Base-by-base conservation (phyloP, 1,140 invertebrate genomes). In the Amphibalanus amphitrite region DNA sequence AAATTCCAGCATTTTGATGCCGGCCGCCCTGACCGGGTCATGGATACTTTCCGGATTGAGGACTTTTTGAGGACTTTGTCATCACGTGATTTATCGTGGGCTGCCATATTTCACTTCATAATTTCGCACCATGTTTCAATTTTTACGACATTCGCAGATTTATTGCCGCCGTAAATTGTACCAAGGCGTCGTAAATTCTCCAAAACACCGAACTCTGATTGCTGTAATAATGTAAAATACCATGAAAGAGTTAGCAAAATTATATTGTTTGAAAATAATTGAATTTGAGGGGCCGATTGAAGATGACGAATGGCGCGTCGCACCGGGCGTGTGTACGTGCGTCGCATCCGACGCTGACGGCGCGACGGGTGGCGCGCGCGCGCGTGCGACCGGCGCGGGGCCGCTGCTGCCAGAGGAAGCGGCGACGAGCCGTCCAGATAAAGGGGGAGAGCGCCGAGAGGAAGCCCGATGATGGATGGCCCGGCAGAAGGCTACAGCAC, bases 41-140 rank as follows among this genome's bases (percentile, higher is more conserved):
- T 59, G 47, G 47, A 59, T 59, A 59, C 47, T 59, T 59, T 59
- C 47, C 47, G 47, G 47, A 59, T 59, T 59, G 47, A 59, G 20
- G 47, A 59, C 47, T 59, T 59, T 59, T 59, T 59, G 47, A 59
- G 47, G 47, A 59, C 47, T 59, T 59, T 59, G 47, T 20, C 47
- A 59, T 59, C 47, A 20, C 20, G 47, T 59, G 47, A 59, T 59
- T 59, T 59, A 59, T 59, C 47, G 47, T 20, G 10, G 10, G 10
- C 23, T 59, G 47, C 47, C 47, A 59, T 8, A 59, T 59, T 59
- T 59, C 47, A 59, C 47, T 59, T 59, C 47, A 59, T 59, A 59
- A 59, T 59, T 59, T 59, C 47, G 47, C 47, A 59, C 47, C 47
- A 59, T 59, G 47, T 59, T 59, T 59, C 47, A 59, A 59, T 59